These are phyloP conservation scores for Ophion obscuratus DNA, from an alignment of 2,888 invertebrate species.

Conservation along the genomic window DNA sequence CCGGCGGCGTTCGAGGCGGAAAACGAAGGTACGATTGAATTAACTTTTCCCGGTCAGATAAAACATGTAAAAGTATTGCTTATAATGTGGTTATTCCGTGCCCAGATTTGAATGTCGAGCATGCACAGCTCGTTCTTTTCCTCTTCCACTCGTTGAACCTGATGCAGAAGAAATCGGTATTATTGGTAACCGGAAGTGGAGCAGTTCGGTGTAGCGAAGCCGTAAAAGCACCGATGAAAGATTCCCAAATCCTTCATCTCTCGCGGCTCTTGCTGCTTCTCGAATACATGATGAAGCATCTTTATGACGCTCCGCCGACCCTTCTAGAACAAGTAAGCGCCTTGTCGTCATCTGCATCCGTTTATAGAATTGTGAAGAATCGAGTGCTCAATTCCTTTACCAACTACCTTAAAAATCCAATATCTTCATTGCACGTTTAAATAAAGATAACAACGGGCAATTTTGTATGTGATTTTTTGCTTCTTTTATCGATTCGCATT, in stretches of 20 bases:
- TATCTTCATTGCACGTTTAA: not conserved
- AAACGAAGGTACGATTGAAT: slow-evolving; percentile 87
- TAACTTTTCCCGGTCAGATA: not conserved
- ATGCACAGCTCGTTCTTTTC: slow-evolving; percentile 96
- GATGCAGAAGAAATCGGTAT: slow-evolving; percentile 98
- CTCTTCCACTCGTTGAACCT: slow-evolving; percentile 97
- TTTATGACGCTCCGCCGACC: slow-evolving; percentile 96
- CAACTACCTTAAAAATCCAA: not conserved
- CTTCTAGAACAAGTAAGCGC: slow-evolving; percentile 91
- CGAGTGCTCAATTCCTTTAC: not conserved
- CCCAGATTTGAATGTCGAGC: slow-evolving; percentile 96
- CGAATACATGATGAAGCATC: slow-evolving; percentile 97
- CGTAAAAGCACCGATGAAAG: slow-evolving; percentile 86
- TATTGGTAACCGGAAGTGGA: slow-evolving; percentile 92
- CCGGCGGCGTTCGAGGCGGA: slow-evolving; percentile 88
- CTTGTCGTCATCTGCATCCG: not conserved
- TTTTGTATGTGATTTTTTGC: not conserved
- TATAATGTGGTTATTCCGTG: not conserved
- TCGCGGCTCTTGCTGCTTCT: slow-evolving; percentile 94
- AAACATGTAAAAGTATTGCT: not conserved
- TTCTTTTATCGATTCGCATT: slow-evolving; percentile 54
- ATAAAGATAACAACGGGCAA: not conserved
- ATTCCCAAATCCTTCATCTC: slow-evolving; percentile 91
- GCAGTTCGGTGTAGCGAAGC: slow-evolving; percentile 89
- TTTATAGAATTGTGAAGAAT: no score